These are phyloP conservation scores for Lophius americanus DNA, from an alignment of 2,797 vertebrate species.

Conservation along the genomic window DNA sequence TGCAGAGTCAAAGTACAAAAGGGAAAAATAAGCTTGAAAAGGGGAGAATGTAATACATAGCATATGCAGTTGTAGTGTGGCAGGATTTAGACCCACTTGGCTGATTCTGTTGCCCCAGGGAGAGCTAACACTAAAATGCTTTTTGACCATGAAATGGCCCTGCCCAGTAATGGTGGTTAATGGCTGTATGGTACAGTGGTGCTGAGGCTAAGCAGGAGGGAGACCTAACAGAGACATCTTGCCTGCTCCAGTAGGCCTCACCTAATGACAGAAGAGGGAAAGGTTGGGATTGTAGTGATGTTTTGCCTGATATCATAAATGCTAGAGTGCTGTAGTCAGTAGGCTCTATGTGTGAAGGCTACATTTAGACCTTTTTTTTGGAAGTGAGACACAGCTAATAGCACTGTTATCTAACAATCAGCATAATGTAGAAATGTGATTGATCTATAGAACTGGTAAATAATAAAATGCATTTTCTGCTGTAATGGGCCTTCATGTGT, in stretches of 20 bases:
- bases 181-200: slow-evolving; percentile 68
- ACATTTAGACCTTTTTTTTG: slow-evolving; percentile 5
- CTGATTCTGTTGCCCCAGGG: slow-evolving; percentile 80
- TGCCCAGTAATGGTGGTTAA: slow-evolving; percentile 83
- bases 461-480: neutral
- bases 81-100: slow-evolving; percentile 74
- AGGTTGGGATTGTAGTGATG: neutral
- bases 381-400: neutral
- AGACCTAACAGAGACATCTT: slow-evolving; percentile 51
- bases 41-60: slow-evolving; percentile 64
- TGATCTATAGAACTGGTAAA: neutral
- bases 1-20: slow-evolving; percentile 78
- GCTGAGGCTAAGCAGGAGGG: slow-evolving; percentile 50
- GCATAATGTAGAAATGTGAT: neutral
- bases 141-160: slow-evolving; percentile 84
- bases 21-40: slow-evolving; percentile 54
- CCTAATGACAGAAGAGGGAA: slow-evolving; percentile 33
- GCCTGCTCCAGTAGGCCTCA: slow-evolving; percentile 44
- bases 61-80: slow-evolving; percentile 53
- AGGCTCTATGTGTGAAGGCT: slow-evolving; percentile 5
- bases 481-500: neutral
- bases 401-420: neutral
- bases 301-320: slow-evolving; percentile 29
- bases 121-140: slow-evolving; percentile 81
- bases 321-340: slow-evolving; percentile 14